A percentile compares a stretch with the other conserved stretches of the same genome.
Evolutionary conservation across 2,888 invertebrate species (phyloP).

Genomic region (Malthinus seriepunctatus): DNA sequence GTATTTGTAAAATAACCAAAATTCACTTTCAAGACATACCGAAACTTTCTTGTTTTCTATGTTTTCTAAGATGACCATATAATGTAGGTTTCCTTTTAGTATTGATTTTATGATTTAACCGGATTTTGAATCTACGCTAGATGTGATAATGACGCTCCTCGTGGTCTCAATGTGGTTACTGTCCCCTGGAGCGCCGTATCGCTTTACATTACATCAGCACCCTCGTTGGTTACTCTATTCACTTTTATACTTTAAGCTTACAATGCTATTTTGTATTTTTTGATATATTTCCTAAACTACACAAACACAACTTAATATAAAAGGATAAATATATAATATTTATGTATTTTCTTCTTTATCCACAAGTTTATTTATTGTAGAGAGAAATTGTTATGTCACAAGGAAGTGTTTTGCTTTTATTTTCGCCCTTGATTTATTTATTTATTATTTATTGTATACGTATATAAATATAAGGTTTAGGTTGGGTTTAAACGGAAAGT

Average conservation of each 20-base stretch:
- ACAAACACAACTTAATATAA: not conserved
- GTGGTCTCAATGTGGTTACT: conserved; percentile 32
- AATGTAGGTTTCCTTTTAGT: conserved; percentile 13
- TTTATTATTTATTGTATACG: no score
- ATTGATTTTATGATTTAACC: conserved; percentile 33
- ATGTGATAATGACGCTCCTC: conserved; percentile 31
- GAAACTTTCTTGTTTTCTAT: conserved; percentile 3
- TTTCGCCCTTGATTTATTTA: no score
- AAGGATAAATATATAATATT: no score
- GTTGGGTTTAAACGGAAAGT: no score
- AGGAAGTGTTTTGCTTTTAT: no score
- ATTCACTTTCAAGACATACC: not conserved
- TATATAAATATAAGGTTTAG: no score
- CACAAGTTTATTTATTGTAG: no score
- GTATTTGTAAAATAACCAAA: not conserved
- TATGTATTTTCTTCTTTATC: no score
- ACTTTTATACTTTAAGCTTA: conserved; percentile 24
- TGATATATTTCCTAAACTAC: conserved; percentile 13
- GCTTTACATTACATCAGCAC: conserved; percentile 30
- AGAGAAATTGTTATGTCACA: no score
- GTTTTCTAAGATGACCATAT: conserved; percentile 16
- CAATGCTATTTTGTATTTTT: conserved; percentile 22
- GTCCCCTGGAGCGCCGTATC: conserved; percentile 34
- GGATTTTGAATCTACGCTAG: conserved; percentile 29
- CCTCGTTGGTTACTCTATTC: conserved; percentile 21